Base-by-base conservation (phyloP, 2,888 invertebrate species). In the Geotrupes spiniger region DNA sequence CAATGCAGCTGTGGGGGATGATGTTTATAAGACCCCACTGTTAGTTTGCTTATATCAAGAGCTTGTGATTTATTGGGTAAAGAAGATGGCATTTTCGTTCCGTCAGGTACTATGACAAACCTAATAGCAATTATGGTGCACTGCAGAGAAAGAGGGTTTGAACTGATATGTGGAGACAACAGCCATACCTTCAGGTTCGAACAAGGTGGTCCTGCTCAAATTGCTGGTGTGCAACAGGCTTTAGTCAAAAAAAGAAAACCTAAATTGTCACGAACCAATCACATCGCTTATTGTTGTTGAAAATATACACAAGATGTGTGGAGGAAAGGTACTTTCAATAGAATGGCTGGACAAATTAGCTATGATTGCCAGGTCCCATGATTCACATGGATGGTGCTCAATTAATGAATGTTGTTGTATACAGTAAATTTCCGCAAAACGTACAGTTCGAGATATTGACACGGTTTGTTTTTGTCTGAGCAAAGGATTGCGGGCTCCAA, bases 381-480 rank as follows among this genome's bases (percentile, higher is more conserved):
- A 71, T 94, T 15, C 98, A 98, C 72, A 82, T 95, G 85, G 98
- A 98, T 69, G 98, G 97, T 0, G 96, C 97, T 0, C 76, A 97
- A 45, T 68, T 98, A 49, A 86, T 94, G 78, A 96, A 97, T 74
- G 95, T 96, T 1, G 82, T 87, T 1, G 79, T 84, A n/a, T 80
- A 82, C 38, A 74, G 84, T 25, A 78, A 82, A 25, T 82, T 40
- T 69, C 84, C 0, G 82, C 84, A 0, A 74, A 79, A 14, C 74
- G 85, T 31, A 78, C 95, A 12, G 82, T 81, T 2, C 72, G 81
- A 48, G 81, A 84, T 57, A 88, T 87, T 53, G 90, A 91, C 68
- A 87, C 90, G 1, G 83, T 95, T 1, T 85, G 85, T 44, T 82
- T 94, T 63, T 97, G 97, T 68, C 58, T 98, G 56, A 95, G 94